Evolutionary conservation across 2,113 vertebrate genomes (phyloP).

Genomic region (Orthonyx spaldingii): DNA sequence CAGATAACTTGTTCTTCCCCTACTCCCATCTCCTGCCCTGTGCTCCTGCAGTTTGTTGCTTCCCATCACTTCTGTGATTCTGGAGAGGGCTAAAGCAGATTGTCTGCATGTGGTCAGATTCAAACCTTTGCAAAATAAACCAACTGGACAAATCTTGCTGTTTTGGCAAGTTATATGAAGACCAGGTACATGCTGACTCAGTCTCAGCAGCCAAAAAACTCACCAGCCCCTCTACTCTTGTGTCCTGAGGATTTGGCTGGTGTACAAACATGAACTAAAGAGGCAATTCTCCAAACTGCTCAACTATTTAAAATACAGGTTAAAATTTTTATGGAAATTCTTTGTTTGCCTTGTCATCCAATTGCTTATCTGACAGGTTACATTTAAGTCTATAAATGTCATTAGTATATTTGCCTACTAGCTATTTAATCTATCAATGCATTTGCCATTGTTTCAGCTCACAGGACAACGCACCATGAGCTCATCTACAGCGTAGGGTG

Average conservation of each 20-base stretch:
- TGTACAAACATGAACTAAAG: neutral
- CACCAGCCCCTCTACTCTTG: neutral
- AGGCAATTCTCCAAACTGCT: neutral
- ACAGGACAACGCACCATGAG: neutral
- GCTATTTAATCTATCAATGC: neutral
- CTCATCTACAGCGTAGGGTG: neutral
- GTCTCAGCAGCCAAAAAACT: neutral
- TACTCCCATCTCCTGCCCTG: neutral
- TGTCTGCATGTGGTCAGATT: neutral
- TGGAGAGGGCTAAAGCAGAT: neutral
- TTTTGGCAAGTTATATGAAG: neutral
- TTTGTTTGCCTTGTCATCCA: neutral
- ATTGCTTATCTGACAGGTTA: neutral
- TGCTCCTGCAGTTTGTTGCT: neutral
- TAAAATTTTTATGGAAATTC: neutral
- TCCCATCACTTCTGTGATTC: neutral
- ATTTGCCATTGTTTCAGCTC: neutral
- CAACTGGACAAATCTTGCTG: neutral
- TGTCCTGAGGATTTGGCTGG: neutral
- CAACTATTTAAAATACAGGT: neutral
- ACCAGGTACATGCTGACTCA: accelerated
- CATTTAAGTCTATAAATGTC: neutral
- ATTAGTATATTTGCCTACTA: neutral
- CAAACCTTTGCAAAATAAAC: neutral
- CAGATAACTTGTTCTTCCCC: neutral